Percentiles rank a stretch among this genome's conserved stretches.
phyloP scores from a whole-genome alignment of 2,888 invertebrate genomes.

The Tyria jacobaeae region DNA sequence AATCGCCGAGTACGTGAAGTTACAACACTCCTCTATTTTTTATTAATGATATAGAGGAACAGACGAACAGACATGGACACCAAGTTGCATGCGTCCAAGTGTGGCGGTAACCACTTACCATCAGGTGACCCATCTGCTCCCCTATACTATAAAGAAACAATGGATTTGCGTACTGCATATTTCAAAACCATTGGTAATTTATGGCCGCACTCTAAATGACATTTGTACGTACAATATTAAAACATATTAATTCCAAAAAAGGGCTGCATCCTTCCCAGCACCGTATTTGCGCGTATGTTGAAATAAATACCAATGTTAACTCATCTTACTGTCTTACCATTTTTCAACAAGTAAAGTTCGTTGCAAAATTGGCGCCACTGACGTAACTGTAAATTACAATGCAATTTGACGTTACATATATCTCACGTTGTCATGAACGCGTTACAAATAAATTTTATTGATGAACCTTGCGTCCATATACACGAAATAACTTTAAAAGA shows the following conservation, averaged over 20 bases:
- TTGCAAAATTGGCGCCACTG: slow-evolving; percentile 46
- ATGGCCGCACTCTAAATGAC: slow-evolving; percentile 13
- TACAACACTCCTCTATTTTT: no score
- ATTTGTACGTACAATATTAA: slow-evolving; percentile 23
- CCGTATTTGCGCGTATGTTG: slow-evolving; percentile 28
- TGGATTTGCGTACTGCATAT: slow-evolving; percentile 5
- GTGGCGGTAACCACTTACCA: not conserved
- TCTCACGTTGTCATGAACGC: slow-evolving; percentile 36
- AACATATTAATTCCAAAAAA: slow-evolving; percentile 35
- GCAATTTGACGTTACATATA: slow-evolving; percentile 44
- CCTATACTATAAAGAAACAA: no score
- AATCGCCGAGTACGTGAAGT: no score
- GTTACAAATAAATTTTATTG: slow-evolving; percentile 48
- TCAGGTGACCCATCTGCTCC: no score
- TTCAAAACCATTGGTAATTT: slow-evolving; percentile 15
- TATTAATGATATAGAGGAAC: no score
- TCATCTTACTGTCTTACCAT: slow-evolving; percentile 23
- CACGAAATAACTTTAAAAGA: slow-evolving; percentile 41
- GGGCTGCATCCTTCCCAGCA: slow-evolving; percentile 22
- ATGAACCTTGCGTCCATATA: slow-evolving; percentile 40
- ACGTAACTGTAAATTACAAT: slow-evolving; percentile 32
- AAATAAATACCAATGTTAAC: slow-evolving; percentile 21
- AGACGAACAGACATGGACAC: not conserved
- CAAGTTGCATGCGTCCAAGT: not conserved
- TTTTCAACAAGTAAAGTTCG: slow-evolving; percentile 33